These are phyloP conservation scores for Isurus oxyrinchus DNA, from an alignment of 2,113 vertebrate species.

Conservation along the genomic window DNA sequence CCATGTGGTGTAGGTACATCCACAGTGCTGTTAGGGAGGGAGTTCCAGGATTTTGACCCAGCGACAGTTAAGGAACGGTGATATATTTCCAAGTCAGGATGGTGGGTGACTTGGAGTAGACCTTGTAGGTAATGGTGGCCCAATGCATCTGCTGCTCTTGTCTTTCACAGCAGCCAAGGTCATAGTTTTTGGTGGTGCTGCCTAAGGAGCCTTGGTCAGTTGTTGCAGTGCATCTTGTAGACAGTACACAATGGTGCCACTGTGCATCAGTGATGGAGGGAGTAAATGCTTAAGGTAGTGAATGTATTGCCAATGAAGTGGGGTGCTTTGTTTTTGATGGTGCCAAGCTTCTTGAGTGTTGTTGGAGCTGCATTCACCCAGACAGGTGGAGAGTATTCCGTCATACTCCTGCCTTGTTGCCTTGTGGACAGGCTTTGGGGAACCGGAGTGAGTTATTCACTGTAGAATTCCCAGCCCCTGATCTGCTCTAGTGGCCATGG, in stretches of 20 bases:
- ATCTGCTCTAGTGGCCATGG: background rate
- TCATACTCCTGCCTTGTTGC: background rate
- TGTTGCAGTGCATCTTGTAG: background rate
- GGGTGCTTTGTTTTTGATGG: background rate
- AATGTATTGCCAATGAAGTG: background rate
- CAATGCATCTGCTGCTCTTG: background rate
- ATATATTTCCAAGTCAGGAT: no score
- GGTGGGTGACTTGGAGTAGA: background rate
- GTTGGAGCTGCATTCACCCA: background rate
- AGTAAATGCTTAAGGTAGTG: background rate
- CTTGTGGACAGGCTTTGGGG: background rate
- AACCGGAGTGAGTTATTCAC: background rate
- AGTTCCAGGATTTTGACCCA: no score
- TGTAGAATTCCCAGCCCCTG: background rate
- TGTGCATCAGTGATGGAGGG: background rate
- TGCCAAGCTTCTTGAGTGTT: background rate
- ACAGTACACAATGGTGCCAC: background rate
- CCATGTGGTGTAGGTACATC: no score
- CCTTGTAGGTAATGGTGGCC: background rate
- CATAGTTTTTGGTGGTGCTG: background rate
- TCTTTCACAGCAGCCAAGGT: background rate
- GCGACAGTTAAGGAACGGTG: no score
- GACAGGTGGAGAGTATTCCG: background rate
- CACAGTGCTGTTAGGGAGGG: no score
- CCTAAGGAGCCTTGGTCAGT: background rate